Conservation (phyloP, 1,140 invertebrate genomes). For the Calliphora vicina region DNA sequence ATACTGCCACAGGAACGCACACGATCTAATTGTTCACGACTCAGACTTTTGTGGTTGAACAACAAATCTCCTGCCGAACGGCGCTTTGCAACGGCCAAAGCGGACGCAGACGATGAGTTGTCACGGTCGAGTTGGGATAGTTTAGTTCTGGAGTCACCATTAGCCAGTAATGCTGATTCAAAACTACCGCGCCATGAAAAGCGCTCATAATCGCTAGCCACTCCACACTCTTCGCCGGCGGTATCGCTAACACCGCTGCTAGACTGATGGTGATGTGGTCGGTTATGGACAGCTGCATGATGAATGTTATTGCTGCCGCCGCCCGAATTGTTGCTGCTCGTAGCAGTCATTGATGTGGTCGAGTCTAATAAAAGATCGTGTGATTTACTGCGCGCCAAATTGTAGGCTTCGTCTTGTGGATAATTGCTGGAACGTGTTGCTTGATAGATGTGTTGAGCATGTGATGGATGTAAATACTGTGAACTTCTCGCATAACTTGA, state of each 20-base stretch:
- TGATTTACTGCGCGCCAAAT: constrained; percentile 75
- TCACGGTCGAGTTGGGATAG: constrained; percentile 75
- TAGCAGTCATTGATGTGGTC: constrained; percentile 39
- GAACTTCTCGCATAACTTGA: constrained; percentile 18
- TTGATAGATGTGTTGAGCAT: constrained; percentile 41
- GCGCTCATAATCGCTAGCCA: constrained; percentile 85
- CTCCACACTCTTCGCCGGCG: constrained; percentile 71
- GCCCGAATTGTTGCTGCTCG: constrained; percentile 38
- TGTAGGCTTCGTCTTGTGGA: constrained; percentile 38
- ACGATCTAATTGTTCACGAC: constrained; percentile 76
- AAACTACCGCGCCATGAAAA: constrained; percentile 91
- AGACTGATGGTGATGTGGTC: constrained; percentile 61
- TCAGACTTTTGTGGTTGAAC: constrained; percentile 78
- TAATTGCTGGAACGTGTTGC: constrained; percentile 29
- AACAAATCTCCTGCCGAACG: constrained; percentile 80
- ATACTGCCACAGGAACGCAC: constrained; percentile 84
- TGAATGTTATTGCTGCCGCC: constrained; percentile 16
- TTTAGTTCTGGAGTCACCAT: constrained; percentile 80
- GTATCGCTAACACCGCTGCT: constrained; percentile 65
- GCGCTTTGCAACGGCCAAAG: constrained; percentile 75
- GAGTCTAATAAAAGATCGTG: constrained; percentile 77
- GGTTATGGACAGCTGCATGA: constrained; percentile 21
- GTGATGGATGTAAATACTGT: constrained; percentile 17
- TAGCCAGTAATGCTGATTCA: constrained; percentile 84
- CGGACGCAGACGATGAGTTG: constrained; percentile 70